Percentiles rank a stretch among this genome's conserved stretches.
Evolutionary conservation across 2,888 invertebrate genomes (phyloP).

Genomic region (Thecocarcelia acutangulata): DNA sequence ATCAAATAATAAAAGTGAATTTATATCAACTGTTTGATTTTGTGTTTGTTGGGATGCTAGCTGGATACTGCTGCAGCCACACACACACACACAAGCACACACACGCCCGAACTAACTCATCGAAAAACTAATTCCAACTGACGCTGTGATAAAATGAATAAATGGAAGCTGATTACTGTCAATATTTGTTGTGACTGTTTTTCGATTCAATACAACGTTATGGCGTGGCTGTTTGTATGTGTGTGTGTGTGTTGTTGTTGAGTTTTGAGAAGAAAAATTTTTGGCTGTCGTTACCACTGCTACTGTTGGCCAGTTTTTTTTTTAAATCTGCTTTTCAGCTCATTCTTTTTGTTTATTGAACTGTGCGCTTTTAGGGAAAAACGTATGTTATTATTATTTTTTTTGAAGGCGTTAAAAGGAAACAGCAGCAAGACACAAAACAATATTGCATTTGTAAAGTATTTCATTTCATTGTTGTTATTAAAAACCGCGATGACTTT

Average conservation of each 20-base stretch:
- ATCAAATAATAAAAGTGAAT: too few species aligned
- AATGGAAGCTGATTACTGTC: conserved; percentile 77
- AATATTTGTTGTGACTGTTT: conserved; percentile 77
- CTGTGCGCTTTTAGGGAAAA: not conserved
- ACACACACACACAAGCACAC: not conserved
- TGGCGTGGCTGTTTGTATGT: conserved; percentile 17
- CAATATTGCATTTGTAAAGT: conserved; percentile 38
- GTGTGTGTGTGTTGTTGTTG: not conserved
- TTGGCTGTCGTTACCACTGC: not conserved
- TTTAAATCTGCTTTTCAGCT: too few species aligned
- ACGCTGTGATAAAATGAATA: conserved; percentile 59
- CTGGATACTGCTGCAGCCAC: not conserved
- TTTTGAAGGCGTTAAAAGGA: conserved; percentile 48
- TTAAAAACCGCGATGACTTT: conserved; percentile 44
- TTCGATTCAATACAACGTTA: conserved; percentile 58
- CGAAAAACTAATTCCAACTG: conserved; percentile 10
- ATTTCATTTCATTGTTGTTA: conserved; percentile 13
- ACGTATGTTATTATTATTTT: too few species aligned
- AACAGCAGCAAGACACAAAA: conserved; percentile 26
- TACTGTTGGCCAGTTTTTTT: not conserved
- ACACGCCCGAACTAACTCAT: not conserved
- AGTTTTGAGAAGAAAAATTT: not conserved
- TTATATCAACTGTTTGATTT: too few species aligned
- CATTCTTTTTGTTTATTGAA: not conserved
- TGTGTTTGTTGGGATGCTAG: too few species aligned